phyloP scores from a whole-genome alignment of 2,113 vertebrate species.

The Machaerirhynchus nigripectus region DNA sequence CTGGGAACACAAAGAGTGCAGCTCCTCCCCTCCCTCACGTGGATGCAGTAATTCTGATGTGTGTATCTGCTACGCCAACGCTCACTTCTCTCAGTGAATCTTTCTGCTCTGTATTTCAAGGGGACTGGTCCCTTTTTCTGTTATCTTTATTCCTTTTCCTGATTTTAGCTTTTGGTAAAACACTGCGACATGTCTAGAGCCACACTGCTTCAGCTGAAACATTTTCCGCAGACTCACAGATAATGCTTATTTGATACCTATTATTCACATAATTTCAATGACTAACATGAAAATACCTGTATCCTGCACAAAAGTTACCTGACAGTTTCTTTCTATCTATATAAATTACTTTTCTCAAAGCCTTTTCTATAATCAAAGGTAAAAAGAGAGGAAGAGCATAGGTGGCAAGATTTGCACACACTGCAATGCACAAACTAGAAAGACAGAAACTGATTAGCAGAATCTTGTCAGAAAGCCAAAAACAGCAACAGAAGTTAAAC shows the following conservation, averaged over 20 bases:
- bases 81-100: background rate
- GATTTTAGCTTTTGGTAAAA: background rate
- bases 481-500: slow-evolving; percentile 24
- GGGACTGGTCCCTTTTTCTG: background rate
- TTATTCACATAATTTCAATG: background rate
- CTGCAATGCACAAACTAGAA: background rate
- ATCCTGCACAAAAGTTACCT: background rate
- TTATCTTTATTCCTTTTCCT: background rate
- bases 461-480: slow-evolving; percentile 57
- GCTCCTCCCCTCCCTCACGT: background rate
- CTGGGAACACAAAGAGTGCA: background rate
- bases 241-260: background rate
- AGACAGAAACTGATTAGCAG: slow-evolving; percentile 35
- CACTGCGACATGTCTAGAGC: background rate
- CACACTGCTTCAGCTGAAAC: background rate
- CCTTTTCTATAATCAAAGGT: background rate
- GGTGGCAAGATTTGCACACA: background rate
- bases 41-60: background rate
- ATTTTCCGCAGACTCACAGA: background rate
- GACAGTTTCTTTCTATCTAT: background rate
- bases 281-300: background rate
- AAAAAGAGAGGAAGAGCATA: background rate
- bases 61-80: background rate
- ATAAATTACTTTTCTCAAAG: background rate
- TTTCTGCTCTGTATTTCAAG: background rate